Evolutionary conservation across 30 jellyfish, hydroid and myxozoan genomes (phyloP).

Genomic region (Hydractinia symbiolongicarpus): DNA sequence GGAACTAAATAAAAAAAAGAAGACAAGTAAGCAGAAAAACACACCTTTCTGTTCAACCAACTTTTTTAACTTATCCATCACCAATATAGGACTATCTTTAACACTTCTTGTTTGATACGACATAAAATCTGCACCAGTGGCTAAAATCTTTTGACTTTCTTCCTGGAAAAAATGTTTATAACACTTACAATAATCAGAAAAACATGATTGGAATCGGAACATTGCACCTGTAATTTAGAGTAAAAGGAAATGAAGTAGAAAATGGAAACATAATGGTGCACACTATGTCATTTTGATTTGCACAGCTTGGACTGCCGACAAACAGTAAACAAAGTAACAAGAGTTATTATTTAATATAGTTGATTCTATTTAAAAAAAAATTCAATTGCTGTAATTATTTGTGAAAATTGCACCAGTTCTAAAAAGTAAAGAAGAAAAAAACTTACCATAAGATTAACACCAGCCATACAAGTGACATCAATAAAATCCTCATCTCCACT

Average conservation of each 20-base stretch:
- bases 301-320: no score
- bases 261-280: background rate
- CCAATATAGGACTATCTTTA: slow-evolving; percentile 67
- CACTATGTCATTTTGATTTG: background rate
- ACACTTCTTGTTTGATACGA: slow-evolving; percentile 86
- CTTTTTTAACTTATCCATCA: slow-evolving; percentile 51
- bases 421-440: background rate
- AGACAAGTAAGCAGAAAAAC: background rate
- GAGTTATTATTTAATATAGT: no score
- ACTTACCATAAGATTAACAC: slow-evolving; percentile 91
- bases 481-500: slow-evolving; percentile 95
- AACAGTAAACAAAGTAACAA: no score
- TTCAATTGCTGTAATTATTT: no score
- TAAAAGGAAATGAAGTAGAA: no score
- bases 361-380: no score
- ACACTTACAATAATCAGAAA: background rate
- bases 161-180: slow-evolving; percentile 42
- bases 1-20: no score
- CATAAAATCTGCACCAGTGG: slow-evolving; percentile 91
- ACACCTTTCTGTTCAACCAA: slow-evolving; percentile 57
- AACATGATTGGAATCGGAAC: background rate
- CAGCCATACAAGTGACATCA: slow-evolving; percentile 99
- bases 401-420: no score
- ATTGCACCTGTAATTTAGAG: background rate
- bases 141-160: slow-evolving; percentile 85